These are phyloP conservation scores for Chironomus tentans DNA, from an alignment of 2,888 invertebrate genomes.

Conservation along the genomic window DNA sequence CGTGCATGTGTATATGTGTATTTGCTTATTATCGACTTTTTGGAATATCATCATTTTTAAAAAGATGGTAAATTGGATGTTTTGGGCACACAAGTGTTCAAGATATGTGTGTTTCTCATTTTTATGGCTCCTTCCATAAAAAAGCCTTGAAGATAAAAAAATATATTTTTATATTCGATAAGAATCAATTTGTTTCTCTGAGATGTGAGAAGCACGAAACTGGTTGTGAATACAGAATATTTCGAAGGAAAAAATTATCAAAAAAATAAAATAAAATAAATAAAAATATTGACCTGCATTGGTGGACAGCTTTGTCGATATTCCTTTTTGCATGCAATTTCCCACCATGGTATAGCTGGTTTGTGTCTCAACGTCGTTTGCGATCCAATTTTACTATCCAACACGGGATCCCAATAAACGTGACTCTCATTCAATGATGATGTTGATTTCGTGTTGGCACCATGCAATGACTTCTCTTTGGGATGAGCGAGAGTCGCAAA, in stretches of 20 bases:
- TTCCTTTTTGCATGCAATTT: conserved; percentile 65
- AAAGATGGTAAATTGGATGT: not conserved
- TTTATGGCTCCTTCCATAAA: not conserved
- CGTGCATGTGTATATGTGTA: not conserved
- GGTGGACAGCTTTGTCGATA: conserved; percentile 76
- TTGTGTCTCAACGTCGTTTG: conserved; percentile 57
- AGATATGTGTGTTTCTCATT: not conserved
- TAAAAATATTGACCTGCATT: conserved; percentile 46
- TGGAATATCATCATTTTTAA: conserved; percentile 5
- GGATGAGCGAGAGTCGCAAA: conserved; percentile 29
- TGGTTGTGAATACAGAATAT: conserved; percentile 9
- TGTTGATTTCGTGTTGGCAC: conserved; percentile 10
- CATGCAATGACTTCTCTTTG: conserved; percentile 24
- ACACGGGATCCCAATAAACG: conserved; percentile 40
- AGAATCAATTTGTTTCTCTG: not conserved
- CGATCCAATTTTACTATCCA: conserved; percentile 59
- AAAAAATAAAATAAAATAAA: conserved; percentile 3
- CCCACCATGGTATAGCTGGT: conserved; percentile 80
- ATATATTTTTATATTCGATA: not conserved
- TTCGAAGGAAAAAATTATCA: not conserved
- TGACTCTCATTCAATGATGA: conserved; percentile 8
- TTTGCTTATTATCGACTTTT: conserved; percentile 1
- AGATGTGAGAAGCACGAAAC: not conserved
- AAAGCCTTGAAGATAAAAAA: not conserved
- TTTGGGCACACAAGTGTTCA: not conserved